phyloP scores from a whole-genome alignment of 2,113 vertebrate genomes.

The Capra hircus region DNA sequence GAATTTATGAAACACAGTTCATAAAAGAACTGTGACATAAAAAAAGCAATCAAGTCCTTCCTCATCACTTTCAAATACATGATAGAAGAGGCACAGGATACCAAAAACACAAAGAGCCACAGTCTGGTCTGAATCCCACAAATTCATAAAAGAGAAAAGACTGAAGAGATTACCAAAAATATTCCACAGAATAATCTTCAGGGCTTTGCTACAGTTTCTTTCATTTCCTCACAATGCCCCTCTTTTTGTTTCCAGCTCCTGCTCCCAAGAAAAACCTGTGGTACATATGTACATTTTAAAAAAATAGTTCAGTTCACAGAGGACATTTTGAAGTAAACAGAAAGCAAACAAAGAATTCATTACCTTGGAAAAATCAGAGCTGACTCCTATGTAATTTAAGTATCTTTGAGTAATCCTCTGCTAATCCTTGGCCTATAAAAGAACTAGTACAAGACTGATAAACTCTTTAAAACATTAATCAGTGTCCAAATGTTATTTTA shows the following conservation, averaged over 20 bases:
- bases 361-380: neutral
- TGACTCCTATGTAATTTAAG: neutral
- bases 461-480: neutral
- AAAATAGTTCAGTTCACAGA: conserved; percentile 25
- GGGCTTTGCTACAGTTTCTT: neutral
- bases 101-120: neutral
- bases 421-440: neutral
- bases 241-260: neutral
- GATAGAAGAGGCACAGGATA: neutral
- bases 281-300: neutral
- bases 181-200: neutral
- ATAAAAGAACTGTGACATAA: neutral
- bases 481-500: neutral
- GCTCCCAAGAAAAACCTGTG: neutral
- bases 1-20: neutral
- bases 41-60: neutral
- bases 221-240: neutral
- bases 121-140: neutral
- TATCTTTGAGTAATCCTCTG: neutral
- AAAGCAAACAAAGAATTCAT: neutral
- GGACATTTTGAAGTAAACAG: neutral
- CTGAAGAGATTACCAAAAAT: neutral
- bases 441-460: neutral
- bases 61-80: neutral
- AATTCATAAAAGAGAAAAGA: neutral